Evolutionary conservation across 23 tunicate genomes (phyloP).

Genomic region (Corella eumyota): DNA sequence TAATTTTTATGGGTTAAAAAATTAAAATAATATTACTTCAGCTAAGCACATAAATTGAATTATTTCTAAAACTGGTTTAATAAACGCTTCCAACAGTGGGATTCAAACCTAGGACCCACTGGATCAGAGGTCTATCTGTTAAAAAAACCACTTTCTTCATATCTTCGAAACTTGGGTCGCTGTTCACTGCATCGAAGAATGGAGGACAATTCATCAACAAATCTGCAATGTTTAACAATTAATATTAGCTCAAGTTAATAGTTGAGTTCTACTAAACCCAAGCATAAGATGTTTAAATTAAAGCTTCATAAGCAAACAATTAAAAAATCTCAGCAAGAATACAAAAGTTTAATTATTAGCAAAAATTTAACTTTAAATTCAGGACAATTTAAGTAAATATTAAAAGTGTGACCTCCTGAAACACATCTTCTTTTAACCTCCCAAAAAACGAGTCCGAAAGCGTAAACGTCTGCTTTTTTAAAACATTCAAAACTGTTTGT

Average conservation of each 20-base stretch:
- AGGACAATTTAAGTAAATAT: background rate
- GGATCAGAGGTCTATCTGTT: slow-evolving; percentile 56
- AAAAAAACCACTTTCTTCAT: slow-evolving; percentile 62
- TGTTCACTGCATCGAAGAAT: slow-evolving; percentile 67
- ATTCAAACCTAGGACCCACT: slow-evolving; percentile 18
- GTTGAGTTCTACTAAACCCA: no score
- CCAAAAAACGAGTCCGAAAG: slow-evolving; percentile 76
- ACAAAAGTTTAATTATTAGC: background rate
- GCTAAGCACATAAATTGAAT: background rate
- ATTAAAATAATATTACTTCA: no score
- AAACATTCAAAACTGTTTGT: slow-evolving; percentile 48
- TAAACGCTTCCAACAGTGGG: no score
- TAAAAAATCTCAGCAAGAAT: no score
- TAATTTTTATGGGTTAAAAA: no score
- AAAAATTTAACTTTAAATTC: background rate
- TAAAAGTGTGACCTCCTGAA: slow-evolving; percentile 25
- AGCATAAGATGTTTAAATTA: no score
- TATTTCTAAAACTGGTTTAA: background rate
- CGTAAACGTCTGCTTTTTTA: slow-evolving; percentile 83
- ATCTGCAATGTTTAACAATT: slow-evolving; percentile 16
- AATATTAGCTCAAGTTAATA: no score
- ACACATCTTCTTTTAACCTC: slow-evolving; percentile 53
- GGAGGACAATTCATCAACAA: slow-evolving; percentile 72
- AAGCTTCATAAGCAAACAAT: no score
- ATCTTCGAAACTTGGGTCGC: slow-evolving; percentile 81